Evolutionary conservation across 2,797 vertebrate genomes (phyloP).

Genomic region (Lophotriccus pileatus): DNA sequence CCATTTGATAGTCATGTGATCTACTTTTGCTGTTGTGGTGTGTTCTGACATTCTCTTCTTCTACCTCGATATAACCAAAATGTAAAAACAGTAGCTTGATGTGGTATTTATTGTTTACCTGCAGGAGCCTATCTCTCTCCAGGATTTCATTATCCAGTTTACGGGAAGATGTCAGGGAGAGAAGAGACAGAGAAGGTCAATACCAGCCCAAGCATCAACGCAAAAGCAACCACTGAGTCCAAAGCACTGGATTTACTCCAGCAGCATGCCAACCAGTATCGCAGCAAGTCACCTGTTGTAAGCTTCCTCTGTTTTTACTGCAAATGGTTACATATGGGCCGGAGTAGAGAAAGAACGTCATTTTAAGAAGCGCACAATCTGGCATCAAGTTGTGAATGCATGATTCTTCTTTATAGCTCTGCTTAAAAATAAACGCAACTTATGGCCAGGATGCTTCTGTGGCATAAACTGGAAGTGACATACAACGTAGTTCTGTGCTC

Average conservation of each 20-base stretch:
- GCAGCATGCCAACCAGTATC: conserved; percentile 90
- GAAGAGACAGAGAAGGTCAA: conserved; percentile 91
- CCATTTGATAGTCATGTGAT: conserved; percentile 7
- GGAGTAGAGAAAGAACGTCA: not conserved
- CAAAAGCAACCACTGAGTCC: conserved; percentile 85
- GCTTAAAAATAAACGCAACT: not conserved
- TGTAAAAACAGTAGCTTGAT: conserved; percentile 45
- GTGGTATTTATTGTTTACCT: conserved; percentile 68
- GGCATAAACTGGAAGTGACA: not conserved
- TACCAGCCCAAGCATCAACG: conserved; percentile 82
- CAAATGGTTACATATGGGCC: not conserved
- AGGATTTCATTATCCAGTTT: conserved; percentile 98
- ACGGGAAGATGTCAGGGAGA: conserved; percentile 95
- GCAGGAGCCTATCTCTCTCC: conserved; percentile 82
- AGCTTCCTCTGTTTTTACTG: conserved; percentile 52
- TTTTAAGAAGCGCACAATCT: not conserved
- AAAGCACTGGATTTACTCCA: conserved; percentile 92
- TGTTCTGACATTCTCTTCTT: not conserved
- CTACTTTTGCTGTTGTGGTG: conserved; percentile 14
- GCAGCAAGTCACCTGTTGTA: conserved; percentile 93
- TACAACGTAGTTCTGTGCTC: not conserved
- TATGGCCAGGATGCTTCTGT: not conserved
- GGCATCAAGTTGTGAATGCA: conserved; percentile 9
- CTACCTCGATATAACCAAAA: conserved; percentile 18
- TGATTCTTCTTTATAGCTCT: not conserved